Evolutionary conservation across 2,113 vertebrate species (phyloP), one percentile per base, ranked within the genome.

Genomic region (Coptodon bakossiorum): DNA sequence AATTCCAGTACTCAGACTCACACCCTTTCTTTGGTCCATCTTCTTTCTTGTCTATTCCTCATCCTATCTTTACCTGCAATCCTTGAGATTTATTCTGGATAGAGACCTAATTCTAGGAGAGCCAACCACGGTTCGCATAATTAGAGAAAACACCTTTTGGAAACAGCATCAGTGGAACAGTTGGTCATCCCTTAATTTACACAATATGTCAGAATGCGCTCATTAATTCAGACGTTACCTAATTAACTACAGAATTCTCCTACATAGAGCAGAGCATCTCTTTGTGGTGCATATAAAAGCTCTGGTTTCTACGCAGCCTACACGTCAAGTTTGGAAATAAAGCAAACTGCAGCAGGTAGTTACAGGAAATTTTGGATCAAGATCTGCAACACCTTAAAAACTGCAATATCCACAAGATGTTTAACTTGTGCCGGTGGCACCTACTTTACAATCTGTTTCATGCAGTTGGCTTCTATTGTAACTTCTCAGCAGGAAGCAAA

Each of bases 391-490:
- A 92, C 86, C 86, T 93, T 90, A 45, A 53, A 90, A 86, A 40
- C 90, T 88, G 91, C 38, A 83, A 93, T 71, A 22, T 91, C 54
- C 88, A 48, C 86, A 89, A 88, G 22, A 91, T 92, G 86, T 80
- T 90, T 81, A 9, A 81, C 54, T 86, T 43, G 78, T 87, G 73
- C 88, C 78, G 45, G 45, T 50, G 71, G 76, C 88, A 87, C 82
- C 43, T 52, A 57, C 80, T 54, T 57, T 22, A 29, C 90, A 88
- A 27, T 90, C 85, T 92, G 92, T 73, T 89, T 52, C 82, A 80
- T 80, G 57, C 43, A 57, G 80, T 86, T 84, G 68, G 71, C 86
- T 87, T 87, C 40, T 22, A 34, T 85, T 56, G 80, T 80, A 86
- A 24, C 84, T 79, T 48, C 89, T 81, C 79, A 36, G 87, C 13